Percentiles rank a stretch among this genome's conserved stretches.
These are phyloP conservation scores for Amphiura filiformis DNA, from an alignment of 35 echinoderm and acorn worm species.

Conservation along the genomic window DNA sequence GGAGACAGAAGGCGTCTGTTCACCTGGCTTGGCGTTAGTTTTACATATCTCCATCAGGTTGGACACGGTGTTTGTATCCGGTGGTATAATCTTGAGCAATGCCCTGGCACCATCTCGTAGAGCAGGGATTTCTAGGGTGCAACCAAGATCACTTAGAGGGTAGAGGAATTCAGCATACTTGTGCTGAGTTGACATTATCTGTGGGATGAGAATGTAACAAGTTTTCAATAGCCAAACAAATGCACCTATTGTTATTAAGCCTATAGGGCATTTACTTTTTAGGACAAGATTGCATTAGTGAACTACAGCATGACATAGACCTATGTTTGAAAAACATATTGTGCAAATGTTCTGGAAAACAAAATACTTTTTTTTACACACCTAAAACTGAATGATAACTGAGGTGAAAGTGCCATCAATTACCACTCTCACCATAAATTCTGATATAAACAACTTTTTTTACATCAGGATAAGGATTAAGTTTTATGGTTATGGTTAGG, in stretches of 20 bases:
- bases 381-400: no score
- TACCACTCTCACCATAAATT: no score
- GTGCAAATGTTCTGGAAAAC: no score
- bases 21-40: slow-evolving; percentile 65
- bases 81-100: slow-evolving; percentile 88
- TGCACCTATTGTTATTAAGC: no score
- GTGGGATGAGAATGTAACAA: not conserved
- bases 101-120: slow-evolving; percentile 83
- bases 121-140: slow-evolving; percentile 55
- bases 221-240: no score
- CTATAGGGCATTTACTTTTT: no score
- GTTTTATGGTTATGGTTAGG: no score
- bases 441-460: no score
- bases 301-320: not conserved
- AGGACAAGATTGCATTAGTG: not conserved
- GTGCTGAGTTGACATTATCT: slow-evolving; percentile 80
- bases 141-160: slow-evolving; percentile 83
- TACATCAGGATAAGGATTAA: no score
- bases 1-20: slow-evolving; percentile 62
- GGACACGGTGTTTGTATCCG: slow-evolving; percentile 43
- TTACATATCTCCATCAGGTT: slow-evolving; percentile 45
- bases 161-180: slow-evolving; percentile 91
- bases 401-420: no score
- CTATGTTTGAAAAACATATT: not conserved
- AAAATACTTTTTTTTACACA: no score